Conservation (phyloP, 2,888 invertebrate genomes). For the Anarsia innoxiella region DNA sequence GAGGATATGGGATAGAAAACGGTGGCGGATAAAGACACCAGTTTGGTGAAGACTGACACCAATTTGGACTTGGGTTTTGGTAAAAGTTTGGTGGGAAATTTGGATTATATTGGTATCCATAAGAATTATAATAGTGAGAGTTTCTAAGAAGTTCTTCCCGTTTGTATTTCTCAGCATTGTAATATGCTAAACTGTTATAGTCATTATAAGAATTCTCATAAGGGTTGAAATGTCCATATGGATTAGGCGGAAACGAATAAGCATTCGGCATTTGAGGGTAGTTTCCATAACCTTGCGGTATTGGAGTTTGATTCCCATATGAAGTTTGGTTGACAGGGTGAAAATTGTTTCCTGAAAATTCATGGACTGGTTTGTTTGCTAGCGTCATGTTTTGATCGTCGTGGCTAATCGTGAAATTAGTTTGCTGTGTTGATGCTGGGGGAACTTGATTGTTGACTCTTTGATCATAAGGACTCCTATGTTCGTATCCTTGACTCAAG, state of each 20-base stretch:
- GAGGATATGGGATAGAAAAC: conserved; percentile 69
- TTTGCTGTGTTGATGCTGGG: conserved; percentile 43
- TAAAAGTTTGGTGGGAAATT: conserved; percentile 74
- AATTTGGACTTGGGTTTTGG: conserved; percentile 64
- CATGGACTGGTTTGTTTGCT: conserved; percentile 43
- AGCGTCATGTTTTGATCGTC: conserved; percentile 49
- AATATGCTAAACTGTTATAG: conserved; percentile 69
- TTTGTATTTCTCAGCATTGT: conserved; percentile 72
- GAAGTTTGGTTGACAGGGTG: conserved; percentile 55
- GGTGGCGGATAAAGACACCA: conserved; percentile 78
- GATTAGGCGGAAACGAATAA: conserved; percentile 60
- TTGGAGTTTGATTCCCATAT: conserved; percentile 53
- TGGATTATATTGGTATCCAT: conserved; percentile 75
- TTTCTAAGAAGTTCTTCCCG: conserved; percentile 68
- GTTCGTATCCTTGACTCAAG: conserved; percentile 57
- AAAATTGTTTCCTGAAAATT: conserved; percentile 59
- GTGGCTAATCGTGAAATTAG: conserved; percentile 62
- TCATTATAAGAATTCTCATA: conserved; percentile 71
- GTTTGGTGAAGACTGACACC: conserved; percentile 76
- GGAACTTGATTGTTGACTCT: conserved; percentile 34
- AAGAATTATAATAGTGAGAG: conserved; percentile 71
- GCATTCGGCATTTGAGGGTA: conserved; percentile 65
- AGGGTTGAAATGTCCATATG: conserved; percentile 69
- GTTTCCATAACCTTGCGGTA: conserved; percentile 64
- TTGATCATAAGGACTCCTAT: conserved; percentile 60